Percentiles rank a stretch among this genome's conserved stretches.
phyloP scores from a whole-genome alignment of 2,113 vertebrate species.

The Macaca mulatta region DNA sequence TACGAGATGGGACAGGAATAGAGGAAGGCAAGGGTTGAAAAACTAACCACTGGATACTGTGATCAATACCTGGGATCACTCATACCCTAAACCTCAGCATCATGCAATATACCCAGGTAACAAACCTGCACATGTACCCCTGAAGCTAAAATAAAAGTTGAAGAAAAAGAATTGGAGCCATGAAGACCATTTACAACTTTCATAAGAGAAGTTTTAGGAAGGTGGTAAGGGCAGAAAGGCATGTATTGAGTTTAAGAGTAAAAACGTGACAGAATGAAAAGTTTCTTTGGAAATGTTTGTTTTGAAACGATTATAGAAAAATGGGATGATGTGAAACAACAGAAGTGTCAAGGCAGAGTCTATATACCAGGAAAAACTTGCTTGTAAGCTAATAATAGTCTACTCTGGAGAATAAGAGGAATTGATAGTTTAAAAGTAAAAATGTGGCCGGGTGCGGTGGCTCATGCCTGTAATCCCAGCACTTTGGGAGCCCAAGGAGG shows the following conservation, averaged over 20 bases:
- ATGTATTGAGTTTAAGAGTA: background rate
- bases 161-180: background rate
- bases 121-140: too few species aligned
- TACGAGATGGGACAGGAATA: too few species aligned
- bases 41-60: too few species aligned
- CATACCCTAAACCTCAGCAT: too few species aligned
- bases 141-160: too few species aligned
- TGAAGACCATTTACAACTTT: background rate
- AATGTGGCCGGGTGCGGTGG: too few species aligned
- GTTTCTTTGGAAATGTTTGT: background rate
- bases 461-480: too few species aligned
- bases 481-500: too few species aligned
- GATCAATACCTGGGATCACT: too few species aligned
- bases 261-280: background rate
- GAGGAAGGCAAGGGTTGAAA: too few species aligned
- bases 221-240: background rate
- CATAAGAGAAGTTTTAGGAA: background rate
- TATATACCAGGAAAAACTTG: background rate
- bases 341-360: background rate
- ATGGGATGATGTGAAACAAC: background rate
- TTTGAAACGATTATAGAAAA: background rate
- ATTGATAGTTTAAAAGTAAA: background rate
- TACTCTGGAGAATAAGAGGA: background rate
- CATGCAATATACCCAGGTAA: too few species aligned
- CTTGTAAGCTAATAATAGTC: background rate